Base-by-base conservation (phyloP, 2,888 invertebrate genomes). In the Acleris literana region DNA sequence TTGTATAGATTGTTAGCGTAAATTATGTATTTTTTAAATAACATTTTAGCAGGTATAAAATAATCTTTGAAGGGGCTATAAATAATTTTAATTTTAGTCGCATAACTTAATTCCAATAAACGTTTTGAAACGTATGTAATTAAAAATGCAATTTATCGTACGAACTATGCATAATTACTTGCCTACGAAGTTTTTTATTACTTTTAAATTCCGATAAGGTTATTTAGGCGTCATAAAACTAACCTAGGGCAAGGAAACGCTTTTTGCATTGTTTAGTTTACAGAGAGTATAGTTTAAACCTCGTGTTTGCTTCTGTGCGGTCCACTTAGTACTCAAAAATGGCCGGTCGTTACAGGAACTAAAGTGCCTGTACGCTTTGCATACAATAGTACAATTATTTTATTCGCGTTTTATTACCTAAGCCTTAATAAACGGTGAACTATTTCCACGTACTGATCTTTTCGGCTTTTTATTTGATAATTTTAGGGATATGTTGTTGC, bases 271-370 rank as follows among this genome's bases (percentile, higher is more conserved):
- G 39, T 20, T 7, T 18, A 20, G 39, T 43, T 55, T 13, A 3
- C 22, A 46, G 16, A 22, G 39, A n/a, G 6, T 43, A 57, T 3
- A 13, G 9, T 16, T 53, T 7, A 57, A 13, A 29, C 25, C 17
- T 62, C 44, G 33, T 64, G 73, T 71, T 71, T 72, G 71, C 48
- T 75, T 79, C 76, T 86, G 89, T 90, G 91, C 73, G 90, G 91
- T 88, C 91, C 81, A 85, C 83, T 90, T 87, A 83, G 87, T 87
- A 88, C 81, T 79, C 85, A 78, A 84, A 86, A 77, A 85, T 77
- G 83, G 83, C 73, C 59, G 74, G 72, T 82, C 79, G 85, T 86
- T 86, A 88, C 76, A 73, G 46, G 76, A 67, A 68, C 73, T 74
- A 76, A 85, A 88, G 70, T 79, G 80, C 83, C 81, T 85, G 84